phyloP scores from a whole-genome alignment of 2,113 vertebrate species.

The Scomber japonicus region DNA sequence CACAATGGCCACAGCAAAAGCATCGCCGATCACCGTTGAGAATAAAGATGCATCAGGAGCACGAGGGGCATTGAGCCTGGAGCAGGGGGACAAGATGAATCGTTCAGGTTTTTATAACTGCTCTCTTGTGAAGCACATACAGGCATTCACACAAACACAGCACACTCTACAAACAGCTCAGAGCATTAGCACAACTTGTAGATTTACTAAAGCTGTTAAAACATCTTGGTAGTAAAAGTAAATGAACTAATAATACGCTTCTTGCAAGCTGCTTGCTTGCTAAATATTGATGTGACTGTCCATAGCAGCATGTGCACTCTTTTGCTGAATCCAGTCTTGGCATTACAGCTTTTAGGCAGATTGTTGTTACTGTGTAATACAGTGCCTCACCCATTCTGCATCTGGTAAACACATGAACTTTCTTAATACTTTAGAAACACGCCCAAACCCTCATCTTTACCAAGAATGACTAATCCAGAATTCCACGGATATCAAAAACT shows the following conservation, averaged over 20 bases:
- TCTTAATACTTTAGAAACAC: constrained; percentile 8
- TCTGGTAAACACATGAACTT: constrained; percentile 2
- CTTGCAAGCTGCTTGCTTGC: not conserved
- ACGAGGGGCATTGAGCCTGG: constrained; percentile 87
- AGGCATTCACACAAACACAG: not conserved
- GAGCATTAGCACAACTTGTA: not conserved
- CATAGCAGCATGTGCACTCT: not conserved
- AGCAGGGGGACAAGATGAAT: not conserved
- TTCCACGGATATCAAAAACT: not conserved
- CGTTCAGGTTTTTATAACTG: not conserved
- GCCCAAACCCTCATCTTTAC: not conserved
- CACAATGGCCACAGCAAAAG: constrained; percentile 92
- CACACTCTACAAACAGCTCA: not conserved
- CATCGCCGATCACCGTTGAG: constrained; percentile 84
- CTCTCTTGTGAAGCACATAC: not conserved
- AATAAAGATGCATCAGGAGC: constrained; percentile 83
- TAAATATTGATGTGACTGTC: not conserved
- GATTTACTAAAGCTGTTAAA: not conserved
- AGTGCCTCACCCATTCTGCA: not conserved
- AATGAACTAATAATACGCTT: not conserved
- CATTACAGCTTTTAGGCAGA: not conserved
- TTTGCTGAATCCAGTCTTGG: not conserved
- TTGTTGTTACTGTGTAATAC: not conserved
- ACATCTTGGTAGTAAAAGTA: not conserved
- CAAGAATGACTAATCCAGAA: not conserved